phyloP scores from a whole-genome alignment of 2,113 vertebrate genomes.

The Cranoglanis bouderius region DNA sequence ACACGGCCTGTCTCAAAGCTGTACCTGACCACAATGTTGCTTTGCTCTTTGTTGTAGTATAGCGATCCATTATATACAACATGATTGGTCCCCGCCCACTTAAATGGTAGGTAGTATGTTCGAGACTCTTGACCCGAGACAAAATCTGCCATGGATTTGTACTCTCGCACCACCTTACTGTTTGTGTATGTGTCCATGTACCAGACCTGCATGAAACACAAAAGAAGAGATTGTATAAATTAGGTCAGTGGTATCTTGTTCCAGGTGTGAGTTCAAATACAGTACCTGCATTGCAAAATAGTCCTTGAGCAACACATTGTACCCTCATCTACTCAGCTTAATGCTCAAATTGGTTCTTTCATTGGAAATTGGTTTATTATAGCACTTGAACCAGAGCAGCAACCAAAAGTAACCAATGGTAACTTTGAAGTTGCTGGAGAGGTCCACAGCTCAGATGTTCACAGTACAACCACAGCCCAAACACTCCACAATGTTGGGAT shows the following conservation, averaged over 20 bases:
- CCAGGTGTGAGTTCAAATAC: background rate
- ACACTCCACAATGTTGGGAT: background rate
- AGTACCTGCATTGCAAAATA: background rate
- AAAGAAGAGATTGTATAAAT: background rate
- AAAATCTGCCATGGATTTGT: constrained; percentile 90
- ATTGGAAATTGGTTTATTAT: background rate
- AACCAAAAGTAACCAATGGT: background rate
- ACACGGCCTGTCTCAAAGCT: constrained; percentile 90
- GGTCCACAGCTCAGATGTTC: background rate
- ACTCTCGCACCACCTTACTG: constrained; percentile 97
- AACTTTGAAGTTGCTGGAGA: background rate
- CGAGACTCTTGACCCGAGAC: constrained; percentile 88
- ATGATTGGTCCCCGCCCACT: constrained; percentile 98
- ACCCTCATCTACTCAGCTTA: background rate
- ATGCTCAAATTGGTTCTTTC: background rate
- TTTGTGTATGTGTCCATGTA: constrained; percentile 98
- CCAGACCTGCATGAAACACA: constrained; percentile 82
- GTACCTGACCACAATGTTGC: constrained; percentile 98
- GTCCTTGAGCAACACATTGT: background rate
- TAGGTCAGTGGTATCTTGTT: background rate
- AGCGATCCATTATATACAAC: constrained; percentile 97
- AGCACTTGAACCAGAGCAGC: background rate
- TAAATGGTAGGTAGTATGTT: constrained; percentile 96
- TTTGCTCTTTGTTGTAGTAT: constrained; percentile 99
- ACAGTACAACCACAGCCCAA: background rate